These are phyloP conservation scores for Apaloderma vittatum DNA, from an alignment of 2,113 vertebrate species.

Conservation along the genomic window DNA sequence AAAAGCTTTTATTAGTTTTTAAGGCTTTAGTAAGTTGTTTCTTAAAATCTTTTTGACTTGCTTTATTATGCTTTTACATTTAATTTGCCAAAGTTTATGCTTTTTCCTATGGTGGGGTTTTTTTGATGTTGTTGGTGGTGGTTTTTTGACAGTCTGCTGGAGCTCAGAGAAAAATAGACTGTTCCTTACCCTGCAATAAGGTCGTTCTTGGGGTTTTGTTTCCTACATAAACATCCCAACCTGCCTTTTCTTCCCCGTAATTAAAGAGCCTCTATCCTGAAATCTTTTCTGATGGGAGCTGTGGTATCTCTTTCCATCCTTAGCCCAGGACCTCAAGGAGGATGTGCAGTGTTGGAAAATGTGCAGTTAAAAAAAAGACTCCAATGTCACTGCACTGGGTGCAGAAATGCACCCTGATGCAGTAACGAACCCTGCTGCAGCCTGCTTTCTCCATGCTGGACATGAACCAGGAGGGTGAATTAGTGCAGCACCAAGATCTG, in stretches of 20 bases:
- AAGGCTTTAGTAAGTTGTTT: constrained; percentile 65
- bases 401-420: not conserved
- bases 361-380: not conserved
- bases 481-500: not conserved
- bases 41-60: constrained; percentile 59
- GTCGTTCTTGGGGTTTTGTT: not conserved
- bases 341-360: not conserved
- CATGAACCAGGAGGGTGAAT: not conserved
- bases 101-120: not conserved
- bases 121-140: not conserved
- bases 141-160: not conserved
- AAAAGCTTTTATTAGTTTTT: constrained; percentile 67
- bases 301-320: not conserved
- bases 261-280: not conserved
- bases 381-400: rapidly evolving
- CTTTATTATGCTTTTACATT: constrained; percentile 42
- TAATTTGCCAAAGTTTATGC: constrained; percentile 25
- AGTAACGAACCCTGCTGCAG: too few species aligned
- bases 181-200: not conserved
- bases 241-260: not conserved
- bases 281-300: not conserved
- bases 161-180: not conserved
- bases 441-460: not conserved
- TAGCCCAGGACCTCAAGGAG: not conserved
- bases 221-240: not conserved